Evolutionary conservation across 1,140 invertebrate genomes (phyloP).

Genomic region (Patella vulgata): DNA sequence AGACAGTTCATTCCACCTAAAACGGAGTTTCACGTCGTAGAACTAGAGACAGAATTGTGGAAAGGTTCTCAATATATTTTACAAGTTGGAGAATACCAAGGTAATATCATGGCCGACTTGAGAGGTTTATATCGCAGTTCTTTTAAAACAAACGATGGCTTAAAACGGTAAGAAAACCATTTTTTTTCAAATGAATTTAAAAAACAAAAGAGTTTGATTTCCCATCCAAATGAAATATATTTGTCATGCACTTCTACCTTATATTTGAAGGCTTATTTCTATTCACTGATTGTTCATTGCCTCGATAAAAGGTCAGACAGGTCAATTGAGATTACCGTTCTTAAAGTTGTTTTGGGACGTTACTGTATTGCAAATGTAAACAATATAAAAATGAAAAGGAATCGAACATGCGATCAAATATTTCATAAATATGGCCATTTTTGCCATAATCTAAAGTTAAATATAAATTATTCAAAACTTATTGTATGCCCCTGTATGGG

Average conservation of each 20-base stretch:
- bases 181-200: not conserved
- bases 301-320: not conserved
- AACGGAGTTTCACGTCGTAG: conserved; percentile 39
- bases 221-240: not conserved
- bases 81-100: conserved; percentile 36
- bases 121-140: conserved; percentile 47
- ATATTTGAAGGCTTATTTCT: not conserved
- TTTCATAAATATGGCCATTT: too few species aligned
- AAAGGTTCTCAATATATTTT: conserved; percentile 28
- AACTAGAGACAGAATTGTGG: conserved; percentile 27
- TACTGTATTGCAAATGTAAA: too few species aligned
- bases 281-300: not conserved
- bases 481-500: too few species aligned
- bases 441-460: too few species aligned
- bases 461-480: too few species aligned
- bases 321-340: not conserved
- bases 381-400: too few species aligned
- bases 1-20: conserved; percentile 24
- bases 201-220: not conserved
- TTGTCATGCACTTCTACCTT: not conserved
- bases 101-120: conserved; percentile 35
- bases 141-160: conserved; percentile 40
- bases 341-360: too few species aligned
- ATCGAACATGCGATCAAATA: too few species aligned
- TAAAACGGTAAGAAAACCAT: conserved; percentile 33